These are phyloP conservation scores for Toxotes chatareus DNA, from an alignment of 2,113 vertebrate genomes.

Conservation along the genomic window DNA sequence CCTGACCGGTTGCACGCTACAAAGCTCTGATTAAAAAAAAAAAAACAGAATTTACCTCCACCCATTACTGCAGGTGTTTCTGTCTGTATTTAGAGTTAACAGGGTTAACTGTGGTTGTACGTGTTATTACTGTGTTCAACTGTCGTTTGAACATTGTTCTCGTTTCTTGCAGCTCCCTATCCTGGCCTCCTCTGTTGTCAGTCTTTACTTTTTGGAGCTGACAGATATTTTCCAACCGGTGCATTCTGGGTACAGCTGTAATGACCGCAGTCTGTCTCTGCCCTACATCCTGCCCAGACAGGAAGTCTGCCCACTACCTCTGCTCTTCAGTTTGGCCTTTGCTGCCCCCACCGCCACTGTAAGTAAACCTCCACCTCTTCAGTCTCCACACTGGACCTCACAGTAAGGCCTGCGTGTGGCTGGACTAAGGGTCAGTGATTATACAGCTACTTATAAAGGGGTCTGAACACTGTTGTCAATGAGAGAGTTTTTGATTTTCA, in stretches of 20 bases:
- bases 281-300: conserved; percentile 93
- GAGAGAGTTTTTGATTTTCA: no score
- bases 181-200: conserved; percentile 94
- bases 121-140: not conserved
- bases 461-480: no score
- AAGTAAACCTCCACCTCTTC: conserved; percentile 39
- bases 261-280: conserved; percentile 94
- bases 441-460: no score
- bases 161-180: conserved; percentile 88
- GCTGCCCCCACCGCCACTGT: conserved; percentile 92
- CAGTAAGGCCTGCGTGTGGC: not conserved
- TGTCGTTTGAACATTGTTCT: not conserved
- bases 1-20: no score
- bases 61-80: no score
- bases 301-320: conserved; percentile 92
- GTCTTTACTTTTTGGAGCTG: conserved; percentile 95
- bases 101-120: no score
- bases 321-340: conserved; percentile 95
- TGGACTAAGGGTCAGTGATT: not conserved
- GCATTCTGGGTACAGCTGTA: conserved; percentile 94
- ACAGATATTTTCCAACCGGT: conserved; percentile 97
- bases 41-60: no score
- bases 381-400: not conserved
- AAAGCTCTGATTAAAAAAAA: no score
- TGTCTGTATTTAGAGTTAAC: no score